phyloP scores from a whole-genome alignment of 2,113 vertebrate genomes.

The Clarias macrocephalus region DNA sequence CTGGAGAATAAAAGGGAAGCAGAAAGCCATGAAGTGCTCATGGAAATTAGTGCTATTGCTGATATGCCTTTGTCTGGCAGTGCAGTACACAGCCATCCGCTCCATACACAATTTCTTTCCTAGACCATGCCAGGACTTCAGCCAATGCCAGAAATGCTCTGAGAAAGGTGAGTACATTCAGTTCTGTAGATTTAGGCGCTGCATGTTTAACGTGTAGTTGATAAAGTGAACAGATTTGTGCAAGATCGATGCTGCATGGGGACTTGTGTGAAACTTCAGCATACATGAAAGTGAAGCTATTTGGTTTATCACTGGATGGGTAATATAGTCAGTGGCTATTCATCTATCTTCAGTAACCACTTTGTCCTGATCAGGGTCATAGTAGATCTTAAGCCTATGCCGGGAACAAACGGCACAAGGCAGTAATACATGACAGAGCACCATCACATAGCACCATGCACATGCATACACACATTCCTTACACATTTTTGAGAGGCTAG shows the following conservation, averaged over 20 bases:
- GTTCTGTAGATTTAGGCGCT: neutral
- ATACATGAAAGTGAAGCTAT: neutral
- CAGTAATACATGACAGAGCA: neutral
- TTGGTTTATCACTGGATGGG: neutral
- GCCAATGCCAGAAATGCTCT: conserved; percentile 65
- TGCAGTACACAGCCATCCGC: conserved; percentile 78
- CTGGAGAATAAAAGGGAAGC: conserved; percentile 66
- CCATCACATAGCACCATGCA: neutral
- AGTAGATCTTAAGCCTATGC: neutral
- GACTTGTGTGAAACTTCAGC: too few relatives aligned
- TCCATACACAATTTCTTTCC: conserved; percentile 71
- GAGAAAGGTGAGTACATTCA: conserved; percentile 64
- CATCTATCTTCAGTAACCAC: neutral
- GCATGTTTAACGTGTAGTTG: neutral
- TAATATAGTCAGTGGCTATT: neutral
- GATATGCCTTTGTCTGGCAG: conserved; percentile 73
- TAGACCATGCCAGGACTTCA: conserved; percentile 65
- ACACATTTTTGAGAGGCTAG: neutral
- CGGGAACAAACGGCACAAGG: neutral
- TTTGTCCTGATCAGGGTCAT: neutral
- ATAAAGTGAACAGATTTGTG: neutral
- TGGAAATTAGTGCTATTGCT: conserved; percentile 79
- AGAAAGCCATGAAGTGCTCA: conserved; percentile 76
- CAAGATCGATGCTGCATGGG: neutral
- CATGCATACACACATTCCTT: neutral